Percentiles rank a stretch among this genome's conserved stretches.
These are phyloP conservation scores for Phaetusa simplex DNA, from an alignment of 2,113 vertebrate species.

Conservation along the genomic window DNA sequence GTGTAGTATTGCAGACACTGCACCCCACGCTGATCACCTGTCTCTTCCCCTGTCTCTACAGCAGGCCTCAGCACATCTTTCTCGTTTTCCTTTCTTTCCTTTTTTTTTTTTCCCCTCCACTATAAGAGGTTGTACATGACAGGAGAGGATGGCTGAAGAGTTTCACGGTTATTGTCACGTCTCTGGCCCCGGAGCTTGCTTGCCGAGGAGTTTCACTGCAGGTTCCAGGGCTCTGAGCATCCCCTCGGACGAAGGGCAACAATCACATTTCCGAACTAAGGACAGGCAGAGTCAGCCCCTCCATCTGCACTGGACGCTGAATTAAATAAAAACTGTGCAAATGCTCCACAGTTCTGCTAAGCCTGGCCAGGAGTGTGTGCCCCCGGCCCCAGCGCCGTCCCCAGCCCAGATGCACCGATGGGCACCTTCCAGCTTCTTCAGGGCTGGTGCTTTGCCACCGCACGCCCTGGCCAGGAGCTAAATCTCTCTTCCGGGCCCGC, in stretches of 20 bases:
- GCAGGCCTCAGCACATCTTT: neutral
- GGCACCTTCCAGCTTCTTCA: neutral
- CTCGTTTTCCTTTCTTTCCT: neutral
- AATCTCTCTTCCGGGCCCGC: neutral
- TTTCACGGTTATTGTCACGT: neutral
- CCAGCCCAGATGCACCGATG: neutral
- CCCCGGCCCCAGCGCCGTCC: neutral
- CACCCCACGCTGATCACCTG: neutral
- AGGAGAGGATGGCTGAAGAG: neutral
- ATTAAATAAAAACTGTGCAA: neutral
- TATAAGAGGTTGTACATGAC: neutral
- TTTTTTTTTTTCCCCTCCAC: neutral
- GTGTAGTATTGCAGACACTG: neutral
- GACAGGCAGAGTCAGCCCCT: neutral
- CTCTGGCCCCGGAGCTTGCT: neutral
- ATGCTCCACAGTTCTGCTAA: accelerated
- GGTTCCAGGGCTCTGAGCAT: neutral
- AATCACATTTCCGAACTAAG: neutral
- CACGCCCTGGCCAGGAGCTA: accelerated
- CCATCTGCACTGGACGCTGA: neutral
- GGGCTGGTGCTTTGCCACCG: neutral
- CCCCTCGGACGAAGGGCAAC: neutral
- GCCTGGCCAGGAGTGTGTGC: accelerated
- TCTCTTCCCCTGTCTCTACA: neutral
- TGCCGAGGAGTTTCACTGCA: neutral